A percentile compares a stretch with the other conserved stretches of the same genome.
These are phyloP conservation scores for Chamaetylas fuelleborni DNA, from an alignment of 2,113 vertebrate species.

Conservation along the genomic window DNA sequence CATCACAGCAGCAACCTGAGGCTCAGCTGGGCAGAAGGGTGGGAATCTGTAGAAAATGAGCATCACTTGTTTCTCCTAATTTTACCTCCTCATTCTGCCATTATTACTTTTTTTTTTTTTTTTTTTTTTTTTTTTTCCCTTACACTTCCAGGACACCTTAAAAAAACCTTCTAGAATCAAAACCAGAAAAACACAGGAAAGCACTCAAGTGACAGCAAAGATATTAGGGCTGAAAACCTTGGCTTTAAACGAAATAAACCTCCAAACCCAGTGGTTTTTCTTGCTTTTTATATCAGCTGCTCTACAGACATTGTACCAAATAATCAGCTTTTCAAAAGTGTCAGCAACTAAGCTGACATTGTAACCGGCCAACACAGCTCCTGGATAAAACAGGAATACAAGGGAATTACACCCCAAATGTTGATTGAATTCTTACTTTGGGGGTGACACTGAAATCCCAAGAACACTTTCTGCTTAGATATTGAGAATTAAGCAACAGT, in stretches of 20 bases:
- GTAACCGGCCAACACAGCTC: not conserved
- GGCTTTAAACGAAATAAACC: not conserved
- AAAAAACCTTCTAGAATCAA: not conserved
- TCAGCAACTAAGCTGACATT: not conserved
- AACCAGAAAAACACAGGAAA: not conserved
- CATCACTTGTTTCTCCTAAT: not conserved
- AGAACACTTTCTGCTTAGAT: not conserved
- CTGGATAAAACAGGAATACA: not conserved
- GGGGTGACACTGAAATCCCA: not conserved
- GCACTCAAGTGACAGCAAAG: not conserved
- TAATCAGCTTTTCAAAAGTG: not conserved
- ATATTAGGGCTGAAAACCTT: not conserved
- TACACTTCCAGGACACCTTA: not conserved
- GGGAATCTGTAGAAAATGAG: not conserved
- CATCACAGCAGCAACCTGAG: fast-evolving
- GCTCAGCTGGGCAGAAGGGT: not conserved
- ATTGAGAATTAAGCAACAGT: not conserved
- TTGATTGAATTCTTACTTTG: not conserved
- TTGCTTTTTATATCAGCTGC: not conserved
- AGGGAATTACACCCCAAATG: not conserved
- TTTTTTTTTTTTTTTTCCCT: not conserved
- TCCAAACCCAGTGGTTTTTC: not conserved
- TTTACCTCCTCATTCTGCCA: not conserved
- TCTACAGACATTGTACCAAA: not conserved
- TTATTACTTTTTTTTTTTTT: not conserved